Evolutionary conservation across 1,140 invertebrate genomes (phyloP), one percentile per base, ranked within the genome.

Genomic region (Ceratina japonica): DNA sequence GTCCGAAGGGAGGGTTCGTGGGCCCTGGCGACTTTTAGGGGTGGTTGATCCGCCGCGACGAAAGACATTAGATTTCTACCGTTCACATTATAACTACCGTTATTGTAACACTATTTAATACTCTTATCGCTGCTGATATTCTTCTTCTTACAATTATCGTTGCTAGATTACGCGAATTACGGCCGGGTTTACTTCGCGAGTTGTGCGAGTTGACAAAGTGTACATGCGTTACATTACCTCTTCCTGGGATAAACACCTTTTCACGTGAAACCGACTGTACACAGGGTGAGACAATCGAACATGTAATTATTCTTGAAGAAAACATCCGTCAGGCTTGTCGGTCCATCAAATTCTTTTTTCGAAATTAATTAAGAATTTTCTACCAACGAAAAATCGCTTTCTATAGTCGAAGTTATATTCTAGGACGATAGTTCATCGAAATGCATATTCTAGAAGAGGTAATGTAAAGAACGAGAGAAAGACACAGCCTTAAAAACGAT

Each of bases 111-210:
- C 51, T 78, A 77, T 72, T 72, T 71, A 71, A 63, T 56, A 64
- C 31, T 72, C 75, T 78, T 78, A 78, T 78, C 69, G 75, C 75
- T 78, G 69, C 75, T 78, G 68, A 77, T 77, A 72, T 49, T 78
- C 75, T 78, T 77, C 66, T 77, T 78, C 75, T 78, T 72, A 78
- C 69, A 49, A 78, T 78, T 78, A 78, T 71, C 75, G 58, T 63
- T 77, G 75, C 58, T 72, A 78, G 69, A 18, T 78, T 72, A 72
- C 69, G 20, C 27, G 65, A 54, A 44, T 44, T 15, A 68, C 64
- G 66, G 54, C 24, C 75, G n/a, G 22, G 22, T 52, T 61, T 52
- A 52, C 37, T 70, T 56, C 61, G 68, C 54, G 52, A 61, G 31
- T 71, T 69, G 24, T 20, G 64, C 10, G 56, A 71, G 61, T 51